Evolutionary conservation across 2,888 invertebrate species (phyloP).

Genomic region (Lymantria monacha): DNA sequence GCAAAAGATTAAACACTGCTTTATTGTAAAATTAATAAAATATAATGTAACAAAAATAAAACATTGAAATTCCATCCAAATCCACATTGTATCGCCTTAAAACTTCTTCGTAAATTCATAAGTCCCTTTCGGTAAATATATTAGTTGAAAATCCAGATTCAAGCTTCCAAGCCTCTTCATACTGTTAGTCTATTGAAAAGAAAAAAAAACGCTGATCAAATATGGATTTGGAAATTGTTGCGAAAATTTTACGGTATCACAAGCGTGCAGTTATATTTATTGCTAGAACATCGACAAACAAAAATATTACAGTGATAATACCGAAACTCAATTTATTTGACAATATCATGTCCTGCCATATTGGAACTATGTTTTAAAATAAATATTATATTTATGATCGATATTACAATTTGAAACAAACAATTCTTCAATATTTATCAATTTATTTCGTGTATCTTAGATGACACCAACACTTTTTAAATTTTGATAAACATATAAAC

Average conservation of each 20-base stretch:
- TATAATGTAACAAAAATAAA: conserved; percentile 43
- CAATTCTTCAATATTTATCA: no score
- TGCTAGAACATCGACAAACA: conserved; percentile 6
- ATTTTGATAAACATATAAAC: no score
- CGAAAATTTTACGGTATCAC: conserved; percentile 16
- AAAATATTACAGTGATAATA: no score
- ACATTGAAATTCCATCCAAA: conserved; percentile 62
- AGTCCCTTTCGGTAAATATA: conserved; percentile 50
- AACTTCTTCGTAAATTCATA: conserved; percentile 69
- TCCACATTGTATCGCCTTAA: conserved; percentile 57
- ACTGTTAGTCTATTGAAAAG: conserved; percentile 78
- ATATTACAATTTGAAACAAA: no score
- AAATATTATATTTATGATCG: no score
- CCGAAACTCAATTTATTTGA: no score
- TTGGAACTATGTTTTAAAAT: no score
- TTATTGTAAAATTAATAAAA: conserved; percentile 56
- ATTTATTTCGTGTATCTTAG: no score
- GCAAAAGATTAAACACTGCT: conserved; percentile 55
- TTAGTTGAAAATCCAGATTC: conserved; percentile 47
- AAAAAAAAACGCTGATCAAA: conserved; percentile 66
- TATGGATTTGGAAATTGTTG: conserved; percentile 66
- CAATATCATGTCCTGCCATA: no score
- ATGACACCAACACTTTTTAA: no score
- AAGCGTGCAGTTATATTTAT: conserved; percentile 20
- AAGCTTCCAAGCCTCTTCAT: conserved; percentile 60